phyloP scores from a whole-genome alignment of 2,113 vertebrate species.

The Lycaon pictus region DNA sequence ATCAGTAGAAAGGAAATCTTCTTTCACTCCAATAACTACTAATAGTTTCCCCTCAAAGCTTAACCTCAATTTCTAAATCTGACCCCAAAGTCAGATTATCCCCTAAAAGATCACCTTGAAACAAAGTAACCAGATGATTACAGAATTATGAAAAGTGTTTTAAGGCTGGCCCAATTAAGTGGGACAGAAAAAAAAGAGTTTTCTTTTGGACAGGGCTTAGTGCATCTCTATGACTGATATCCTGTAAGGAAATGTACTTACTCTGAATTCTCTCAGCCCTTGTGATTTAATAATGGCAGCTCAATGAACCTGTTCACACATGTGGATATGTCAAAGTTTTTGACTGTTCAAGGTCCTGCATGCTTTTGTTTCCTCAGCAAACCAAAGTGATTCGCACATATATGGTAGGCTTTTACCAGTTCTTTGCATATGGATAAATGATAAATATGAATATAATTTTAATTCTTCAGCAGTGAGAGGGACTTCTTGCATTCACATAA shows the following conservation, averaged over 20 bases:
- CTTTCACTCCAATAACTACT: slow-evolving; percentile 53
- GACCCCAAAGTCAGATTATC: slow-evolving; percentile 50
- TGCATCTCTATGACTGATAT: slow-evolving; percentile 42
- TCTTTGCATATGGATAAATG: not conserved
- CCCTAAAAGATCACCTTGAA: slow-evolving; percentile 44
- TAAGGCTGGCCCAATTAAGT: slow-evolving; percentile 27
- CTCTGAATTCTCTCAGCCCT: slow-evolving; percentile 60
- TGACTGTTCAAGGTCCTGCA: not conserved
- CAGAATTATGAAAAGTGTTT: slow-evolving; percentile 39
- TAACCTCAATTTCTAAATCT: slow-evolving; percentile 53
- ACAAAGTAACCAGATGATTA: slow-evolving; percentile 59
- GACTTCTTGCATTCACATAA: not conserved
- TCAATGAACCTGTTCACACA: slow-evolving; percentile 71
- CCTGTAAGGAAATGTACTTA: slow-evolving; percentile 52
- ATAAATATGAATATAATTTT: not conserved
- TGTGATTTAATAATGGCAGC: slow-evolving; percentile 73
- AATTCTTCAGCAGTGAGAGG: not conserved
- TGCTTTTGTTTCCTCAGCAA: slow-evolving; percentile 56
- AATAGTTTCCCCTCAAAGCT: slow-evolving; percentile 23
- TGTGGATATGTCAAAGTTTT: slow-evolving; percentile 59
- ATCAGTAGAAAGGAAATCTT: slow-evolving; percentile 40
- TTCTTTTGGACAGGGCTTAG: slow-evolving; percentile 48
- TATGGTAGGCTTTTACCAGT: not conserved
- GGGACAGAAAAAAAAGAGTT: not conserved
- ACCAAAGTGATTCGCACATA: not conserved